phyloP scores from a whole-genome alignment of 2,113 vertebrate species.

The Albula goreensis region DNA sequence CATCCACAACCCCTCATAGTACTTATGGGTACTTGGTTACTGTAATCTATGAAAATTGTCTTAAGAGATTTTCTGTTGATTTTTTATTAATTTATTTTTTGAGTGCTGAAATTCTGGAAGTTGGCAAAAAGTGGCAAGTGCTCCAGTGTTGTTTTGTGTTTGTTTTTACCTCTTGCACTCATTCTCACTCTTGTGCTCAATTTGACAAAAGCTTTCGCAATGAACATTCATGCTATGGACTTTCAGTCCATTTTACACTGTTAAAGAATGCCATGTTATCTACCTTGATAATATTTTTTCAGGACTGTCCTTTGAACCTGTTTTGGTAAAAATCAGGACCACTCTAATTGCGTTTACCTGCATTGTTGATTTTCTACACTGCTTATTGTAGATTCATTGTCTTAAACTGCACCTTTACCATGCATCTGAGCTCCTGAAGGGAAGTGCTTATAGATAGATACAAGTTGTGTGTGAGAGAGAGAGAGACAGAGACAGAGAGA shows the following conservation, averaged over 20 bases:
- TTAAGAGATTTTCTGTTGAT: not conserved
- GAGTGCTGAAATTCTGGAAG: not conserved
- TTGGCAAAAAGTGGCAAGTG: not conserved
- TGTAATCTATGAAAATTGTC: not conserved
- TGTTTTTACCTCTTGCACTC: not conserved
- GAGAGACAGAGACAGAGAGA: not conserved
- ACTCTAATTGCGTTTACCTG: not conserved
- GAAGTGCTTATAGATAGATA: not conserved
- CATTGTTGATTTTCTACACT: not conserved
- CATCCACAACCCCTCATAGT: not conserved
- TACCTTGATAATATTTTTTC: not conserved
- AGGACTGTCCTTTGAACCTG: no score
- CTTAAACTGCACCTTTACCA: not conserved
- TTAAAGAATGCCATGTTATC: not conserved
- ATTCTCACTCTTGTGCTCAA: not conserved
- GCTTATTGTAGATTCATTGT: not conserved
- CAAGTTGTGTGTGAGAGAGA: not conserved
- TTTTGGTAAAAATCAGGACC: not conserved
- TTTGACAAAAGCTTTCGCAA: not conserved
- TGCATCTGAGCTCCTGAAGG: not conserved
- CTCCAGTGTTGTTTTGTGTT: not conserved
- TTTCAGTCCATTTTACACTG: not conserved
- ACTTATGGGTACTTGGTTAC: not conserved
- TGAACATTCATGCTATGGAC: not conserved
- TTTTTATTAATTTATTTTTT: not conserved